Evolutionary conservation across 2,797 vertebrate genomes (phyloP).

Genomic region (Galago senegalensis): DNA sequence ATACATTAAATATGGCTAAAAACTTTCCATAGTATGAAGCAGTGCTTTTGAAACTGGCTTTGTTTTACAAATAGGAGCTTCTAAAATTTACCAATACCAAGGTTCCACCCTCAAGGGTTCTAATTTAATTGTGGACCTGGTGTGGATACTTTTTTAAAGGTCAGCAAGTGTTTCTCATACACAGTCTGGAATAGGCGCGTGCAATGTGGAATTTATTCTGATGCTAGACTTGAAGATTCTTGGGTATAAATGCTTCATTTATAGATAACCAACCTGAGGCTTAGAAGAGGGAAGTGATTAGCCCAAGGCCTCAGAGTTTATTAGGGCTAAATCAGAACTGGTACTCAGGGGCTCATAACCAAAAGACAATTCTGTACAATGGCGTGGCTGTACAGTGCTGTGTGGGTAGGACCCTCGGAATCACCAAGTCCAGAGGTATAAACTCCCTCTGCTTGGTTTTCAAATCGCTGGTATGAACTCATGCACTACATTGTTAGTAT

Average conservation of each 20-base stretch:
- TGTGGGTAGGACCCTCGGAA: not conserved
- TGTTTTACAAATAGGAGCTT: conserved; percentile 2
- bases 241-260: conserved; percentile 39
- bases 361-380: not conserved
- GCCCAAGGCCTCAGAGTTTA: conserved; percentile 52
- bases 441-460: not conserved
- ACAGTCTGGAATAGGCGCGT: not conserved
- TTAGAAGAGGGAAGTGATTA: not conserved
- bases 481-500: not conserved
- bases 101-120: not conserved
- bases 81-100: not conserved
- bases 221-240: not conserved
- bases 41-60: not conserved
- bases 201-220: not conserved
- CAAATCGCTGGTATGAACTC: not conserved
- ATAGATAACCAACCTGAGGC: conserved; percentile 23
- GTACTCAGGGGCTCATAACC: not conserved
- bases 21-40: not conserved
- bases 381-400: too few relatives aligned
- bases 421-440: not conserved
- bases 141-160: not conserved
- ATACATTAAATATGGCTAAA: not conserved
- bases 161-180: not conserved
- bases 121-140: not conserved
- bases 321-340: conserved; percentile 37